Evolutionary conservation across 1,140 invertebrate genomes (phyloP).

Genomic region (Gyrodactylus salaris): DNA sequence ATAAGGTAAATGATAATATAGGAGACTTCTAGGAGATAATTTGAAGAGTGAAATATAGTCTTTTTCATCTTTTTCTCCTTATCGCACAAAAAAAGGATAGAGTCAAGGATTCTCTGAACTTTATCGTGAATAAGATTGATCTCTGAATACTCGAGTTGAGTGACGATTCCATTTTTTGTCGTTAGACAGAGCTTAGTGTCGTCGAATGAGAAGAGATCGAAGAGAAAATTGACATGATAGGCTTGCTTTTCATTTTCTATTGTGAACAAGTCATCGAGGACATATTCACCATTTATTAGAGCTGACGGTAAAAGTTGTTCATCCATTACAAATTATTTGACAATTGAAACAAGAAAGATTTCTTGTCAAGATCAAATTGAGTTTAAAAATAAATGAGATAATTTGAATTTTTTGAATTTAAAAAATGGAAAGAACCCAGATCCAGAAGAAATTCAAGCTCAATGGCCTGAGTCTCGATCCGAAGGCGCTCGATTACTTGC

Average conservation of each 20-base stretch:
- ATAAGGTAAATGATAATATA: background rate
- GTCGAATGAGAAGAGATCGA: background rate
- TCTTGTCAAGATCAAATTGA: too few relatives aligned
- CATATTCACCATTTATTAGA: background rate
- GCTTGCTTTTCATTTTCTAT: background rate
- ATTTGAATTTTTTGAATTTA: too few relatives aligned
- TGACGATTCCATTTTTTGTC: background rate
- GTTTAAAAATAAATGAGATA: too few relatives aligned
- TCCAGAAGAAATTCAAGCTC: constrained; percentile 2
- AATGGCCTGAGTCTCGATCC: background rate
- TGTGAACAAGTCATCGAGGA: background rate
- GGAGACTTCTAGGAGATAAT: background rate
- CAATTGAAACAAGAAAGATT: too few relatives aligned
- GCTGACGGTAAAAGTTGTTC: background rate
- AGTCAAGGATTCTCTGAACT: background rate
- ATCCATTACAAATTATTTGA: too few relatives aligned
- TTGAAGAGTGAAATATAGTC: background rate
- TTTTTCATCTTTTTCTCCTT: background rate
- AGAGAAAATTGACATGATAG: background rate
- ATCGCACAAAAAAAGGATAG: background rate
- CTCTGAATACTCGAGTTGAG: background rate
- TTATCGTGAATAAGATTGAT: background rate
- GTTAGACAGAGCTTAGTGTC: background rate
- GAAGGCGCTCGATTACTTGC: background rate
- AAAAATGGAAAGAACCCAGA: background rate